phyloP scores from a whole-genome alignment of 2,888 invertebrate species.

The Ichneumon xanthorius region DNA sequence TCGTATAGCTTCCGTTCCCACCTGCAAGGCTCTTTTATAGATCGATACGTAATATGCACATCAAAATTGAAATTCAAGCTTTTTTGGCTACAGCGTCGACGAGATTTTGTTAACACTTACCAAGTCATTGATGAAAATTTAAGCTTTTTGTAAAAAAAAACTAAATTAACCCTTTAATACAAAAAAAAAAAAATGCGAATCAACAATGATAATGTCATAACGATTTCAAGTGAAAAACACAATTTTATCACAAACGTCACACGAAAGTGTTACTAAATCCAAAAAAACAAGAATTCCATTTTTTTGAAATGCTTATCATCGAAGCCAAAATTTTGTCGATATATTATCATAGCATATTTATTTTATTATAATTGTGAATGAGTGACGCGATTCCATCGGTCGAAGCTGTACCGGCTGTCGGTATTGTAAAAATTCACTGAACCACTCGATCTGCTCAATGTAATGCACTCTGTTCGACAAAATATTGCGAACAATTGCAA shows the following conservation, averaged over 20 bases:
- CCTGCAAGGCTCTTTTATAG: neutral
- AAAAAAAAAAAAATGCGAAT: neutral
- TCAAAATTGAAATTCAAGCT: neutral
- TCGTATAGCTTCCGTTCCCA: conserved; percentile 16
- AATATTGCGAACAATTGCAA: conserved; percentile 14
- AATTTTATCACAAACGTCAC: neutral
- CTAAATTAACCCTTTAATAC: neutral
- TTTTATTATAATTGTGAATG: neutral
- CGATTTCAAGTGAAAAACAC: neutral
- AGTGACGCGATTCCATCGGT: conserved; percentile 26
- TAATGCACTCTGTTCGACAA: neutral
- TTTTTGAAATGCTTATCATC: neutral
- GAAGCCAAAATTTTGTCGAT: neutral
- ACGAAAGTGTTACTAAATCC: neutral
- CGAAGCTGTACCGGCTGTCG: conserved; percentile 24
- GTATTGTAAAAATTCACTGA: conserved; percentile 3
- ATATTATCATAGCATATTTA: neutral
- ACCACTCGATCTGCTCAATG: neutral
- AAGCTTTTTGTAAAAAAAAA: neutral
- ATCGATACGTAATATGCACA: conserved; percentile 30
- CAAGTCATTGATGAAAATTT: neutral
- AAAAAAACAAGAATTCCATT: neutral
- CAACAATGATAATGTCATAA: neutral
- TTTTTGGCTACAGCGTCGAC: neutral
- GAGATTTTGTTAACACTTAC: neutral